Conservation (phyloP, 2,113 vertebrate species). For the Epinephelus lanceolatus region DNA sequence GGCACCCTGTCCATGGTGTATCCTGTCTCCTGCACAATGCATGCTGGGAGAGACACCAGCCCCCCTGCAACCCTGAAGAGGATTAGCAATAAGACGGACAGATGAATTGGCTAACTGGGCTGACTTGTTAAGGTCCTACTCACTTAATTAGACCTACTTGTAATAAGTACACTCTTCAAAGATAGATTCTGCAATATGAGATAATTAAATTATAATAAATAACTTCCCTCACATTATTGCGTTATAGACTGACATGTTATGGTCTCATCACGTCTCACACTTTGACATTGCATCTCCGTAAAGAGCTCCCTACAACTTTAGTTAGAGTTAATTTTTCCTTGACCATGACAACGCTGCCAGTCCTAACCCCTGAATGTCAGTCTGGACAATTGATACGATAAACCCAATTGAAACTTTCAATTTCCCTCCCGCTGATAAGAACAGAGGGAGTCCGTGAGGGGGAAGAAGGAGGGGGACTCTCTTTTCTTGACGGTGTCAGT, state of each 20-base stretch:
- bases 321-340: constrained; percentile 40
- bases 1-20: neutral
- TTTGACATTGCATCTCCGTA: constrained; percentile 29
- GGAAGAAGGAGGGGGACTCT: constrained; percentile 17
- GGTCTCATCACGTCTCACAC: constrained; percentile 3
- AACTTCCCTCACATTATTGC: neutral
- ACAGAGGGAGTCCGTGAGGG: constrained; percentile 47
- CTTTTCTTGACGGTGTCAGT: constrained; percentile 65
- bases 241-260: neutral
- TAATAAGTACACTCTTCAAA: neutral
- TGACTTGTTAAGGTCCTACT: neutral
- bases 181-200: neutral
- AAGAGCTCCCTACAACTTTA: constrained; percentile 12
- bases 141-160: neutral
- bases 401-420: constrained; percentile 78
- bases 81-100: neutral
- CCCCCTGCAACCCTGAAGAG: neutral
- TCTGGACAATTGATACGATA: constrained; percentile 76
- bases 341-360: constrained; percentile 57
- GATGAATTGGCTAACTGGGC: neutral
- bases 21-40: neutral
- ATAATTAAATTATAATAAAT: neutral
- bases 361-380: constrained; percentile 68
- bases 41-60: constrained; percentile 6
- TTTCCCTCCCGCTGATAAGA: constrained; percentile 75